A percentile compares a stretch with the other conserved stretches of the same genome.
Evolutionary conservation across 2,797 vertebrate species (phyloP).

Genomic region (Megalops cyprinoides): DNA sequence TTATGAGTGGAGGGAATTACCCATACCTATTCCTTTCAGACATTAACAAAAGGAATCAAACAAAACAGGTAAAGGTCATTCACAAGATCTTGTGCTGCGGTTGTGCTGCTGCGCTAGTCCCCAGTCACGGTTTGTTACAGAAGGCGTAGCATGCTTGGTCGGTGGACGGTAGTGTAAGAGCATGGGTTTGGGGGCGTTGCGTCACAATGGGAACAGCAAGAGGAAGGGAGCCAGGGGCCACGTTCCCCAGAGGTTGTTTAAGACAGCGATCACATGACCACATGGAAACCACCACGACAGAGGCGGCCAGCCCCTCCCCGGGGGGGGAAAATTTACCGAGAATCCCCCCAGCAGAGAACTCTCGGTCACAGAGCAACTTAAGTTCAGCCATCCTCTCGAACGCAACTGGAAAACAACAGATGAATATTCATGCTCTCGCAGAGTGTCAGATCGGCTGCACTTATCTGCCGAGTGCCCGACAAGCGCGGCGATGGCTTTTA

Average conservation of each 20-base stretch:
- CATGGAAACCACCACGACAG: neutral
- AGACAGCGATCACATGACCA: neutral
- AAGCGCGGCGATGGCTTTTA: constrained; percentile 11
- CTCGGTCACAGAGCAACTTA: neutral
- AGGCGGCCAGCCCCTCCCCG: too few species aligned
- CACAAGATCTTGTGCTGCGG: neutral
- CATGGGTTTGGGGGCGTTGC: neutral
- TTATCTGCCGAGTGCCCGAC: constrained; percentile 5
- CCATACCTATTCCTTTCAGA: neutral
- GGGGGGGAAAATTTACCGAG: too few species aligned
- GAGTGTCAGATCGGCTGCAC: neutral
- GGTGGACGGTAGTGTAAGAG: neutral
- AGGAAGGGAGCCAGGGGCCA: neutral
- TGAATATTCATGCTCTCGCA: constrained; percentile 27
- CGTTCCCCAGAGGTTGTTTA: neutral
- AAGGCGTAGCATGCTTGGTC: neutral
- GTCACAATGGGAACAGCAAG: neutral
- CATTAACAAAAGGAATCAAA: too few species aligned
- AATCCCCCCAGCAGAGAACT: neutral
- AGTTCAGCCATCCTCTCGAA: neutral
- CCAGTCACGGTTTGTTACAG: neutral
- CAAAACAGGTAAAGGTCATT: too few species aligned
- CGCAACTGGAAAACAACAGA: neutral
- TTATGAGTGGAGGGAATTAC: too few species aligned
- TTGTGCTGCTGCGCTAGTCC: neutral